Evolutionary conservation across 2,888 invertebrate genomes (phyloP), one percentile per base, ranked within the genome.

Genomic region (Parapristionchus giblindavisi): DNA sequence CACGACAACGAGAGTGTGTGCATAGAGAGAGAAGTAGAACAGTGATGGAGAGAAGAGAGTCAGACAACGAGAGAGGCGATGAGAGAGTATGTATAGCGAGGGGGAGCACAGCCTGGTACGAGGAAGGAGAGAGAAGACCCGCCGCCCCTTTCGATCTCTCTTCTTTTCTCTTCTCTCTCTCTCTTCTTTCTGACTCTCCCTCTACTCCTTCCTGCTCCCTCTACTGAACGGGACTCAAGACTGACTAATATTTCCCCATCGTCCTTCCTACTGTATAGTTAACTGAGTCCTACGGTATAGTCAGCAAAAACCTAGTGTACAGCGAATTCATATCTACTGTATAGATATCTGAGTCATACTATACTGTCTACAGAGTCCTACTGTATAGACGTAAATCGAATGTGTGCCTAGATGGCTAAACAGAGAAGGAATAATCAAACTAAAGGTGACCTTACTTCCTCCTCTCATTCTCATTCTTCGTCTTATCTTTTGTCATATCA

Each of bases 61-160:
- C 56, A 43, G 71, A 56, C 24, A 17, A 2, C 54, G 3, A 2
- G 68, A 48, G 34, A 17, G 34, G 68, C 51, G 29, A 29, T 51
- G 70, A 34, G 54, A 70, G 70, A 54, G 43, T 38, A 58, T n/a
- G 58, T 43, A n/a, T 54, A 68, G 51, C 24, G 34, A 68, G 43
- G 34, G 65, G 8, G 48, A 2, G 65, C n/a, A n/a, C n/a, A n/a
- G n/a, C n/a, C n/a, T n/a, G n/a, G n/a, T n/a, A n/a, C n/a, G n/a
- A n/a, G n/a, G n/a, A 21, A 36, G 17, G 21, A 8, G 24, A n/a
- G 65, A 43, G 65, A 43, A 40, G n/a, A n/a, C 27, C n/a, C 56
- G 21, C 58, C 29, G n/a, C 21, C 24, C 58, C 38, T 14, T 40
- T 27, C 43, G 48, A 40, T 43, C 63, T n/a, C 36, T 1, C 43